These are phyloP conservation scores for Lithosia quadra DNA, from an alignment of 2,888 invertebrate species.

Conservation along the genomic window DNA sequence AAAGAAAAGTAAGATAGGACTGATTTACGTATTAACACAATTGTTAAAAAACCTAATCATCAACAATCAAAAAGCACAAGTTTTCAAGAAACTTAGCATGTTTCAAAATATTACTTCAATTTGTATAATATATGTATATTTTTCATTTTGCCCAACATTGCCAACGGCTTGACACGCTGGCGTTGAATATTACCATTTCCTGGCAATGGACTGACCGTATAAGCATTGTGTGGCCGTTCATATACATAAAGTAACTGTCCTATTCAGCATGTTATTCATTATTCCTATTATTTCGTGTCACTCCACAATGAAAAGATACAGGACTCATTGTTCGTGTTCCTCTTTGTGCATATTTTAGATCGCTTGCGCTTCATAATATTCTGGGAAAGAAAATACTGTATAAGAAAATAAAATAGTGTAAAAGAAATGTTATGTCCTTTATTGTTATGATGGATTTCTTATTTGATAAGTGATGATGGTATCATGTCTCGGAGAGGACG, in stretches of 20 bases:
- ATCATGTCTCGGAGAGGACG: too few relatives aligned
- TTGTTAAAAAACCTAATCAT: too few relatives aligned
- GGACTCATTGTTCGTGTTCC: constrained; percentile 32
- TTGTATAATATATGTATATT: background rate
- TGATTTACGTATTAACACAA: too few relatives aligned
- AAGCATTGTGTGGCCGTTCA: constrained; percentile 38
- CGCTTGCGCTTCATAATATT: constrained; percentile 21
- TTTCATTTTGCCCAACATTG: constrained; percentile 22
- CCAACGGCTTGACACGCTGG: constrained; percentile 24
- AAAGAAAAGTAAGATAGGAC: too few relatives aligned
- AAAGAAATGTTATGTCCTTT: background rate
- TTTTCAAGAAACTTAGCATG: background rate
- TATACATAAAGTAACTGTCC: constrained; percentile 24
- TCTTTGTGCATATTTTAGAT: constrained; percentile 37
- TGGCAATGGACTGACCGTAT: constrained; percentile 32
- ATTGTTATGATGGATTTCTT: background rate
- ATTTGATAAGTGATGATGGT: background rate
- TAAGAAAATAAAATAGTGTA: background rate
- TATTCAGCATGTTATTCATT: constrained; percentile 41
- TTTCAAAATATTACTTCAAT: too few relatives aligned
- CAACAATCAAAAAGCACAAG: background rate
- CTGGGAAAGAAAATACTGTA: background rate
- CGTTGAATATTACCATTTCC: constrained; percentile 39
- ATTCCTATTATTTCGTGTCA: constrained; percentile 31
- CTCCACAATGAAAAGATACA: constrained; percentile 38